Base-by-base conservation (phyloP, 2,113 vertebrate species). In the Falco punctatus region DNA sequence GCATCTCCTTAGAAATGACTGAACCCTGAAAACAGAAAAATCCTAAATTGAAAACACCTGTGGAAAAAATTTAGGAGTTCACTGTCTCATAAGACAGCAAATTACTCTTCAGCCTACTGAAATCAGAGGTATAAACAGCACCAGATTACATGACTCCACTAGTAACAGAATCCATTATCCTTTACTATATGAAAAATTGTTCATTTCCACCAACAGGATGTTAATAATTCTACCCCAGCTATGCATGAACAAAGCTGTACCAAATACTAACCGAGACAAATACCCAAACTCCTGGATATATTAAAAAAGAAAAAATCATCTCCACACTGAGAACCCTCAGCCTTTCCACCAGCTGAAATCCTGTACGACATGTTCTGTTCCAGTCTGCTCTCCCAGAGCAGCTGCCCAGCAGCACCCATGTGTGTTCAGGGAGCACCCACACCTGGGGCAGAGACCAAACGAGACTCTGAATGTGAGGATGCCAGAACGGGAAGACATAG, bases 321-420 rank as follows among this genome's bases (percentile, higher is more conserved):
- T 51, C 35, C n/a, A 11, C 13, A 2, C 1, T n/a, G 42, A 86
- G 46, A 74, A 32, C 22, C 22, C 16, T 51, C 35, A 32, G 40
- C 46, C 27, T 7, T 64, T 74, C 49, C 1, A 1, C 21, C 65
- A 90, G 5, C 32, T 49, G n/a, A 21, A 35, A 32, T 11, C n/a
- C 54, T 1, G 0, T 10, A 2, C 4, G 7, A 10, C 7, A 6
- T 0, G 6, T 6, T 35, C 55, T 30, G 8, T 33, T 33, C 51
- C 64, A 35, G n/a, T 1, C 21, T 54, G 77, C 69, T 67, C 62
- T 9, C 54, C 0, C 1, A 11, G 27, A 28, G 32, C 27, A 4
- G 24, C 33, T 48, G 33, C 65, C 42, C 2, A n/a, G 4, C 32
- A 51, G 61, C 35, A 18, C 58, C 64, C 18, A 5, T 1, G 38